Percentiles rank a stretch among this genome's conserved stretches.
Conservation (phyloP, 1,140 invertebrate species). For the Cardiocondyla obscurior region DNA sequence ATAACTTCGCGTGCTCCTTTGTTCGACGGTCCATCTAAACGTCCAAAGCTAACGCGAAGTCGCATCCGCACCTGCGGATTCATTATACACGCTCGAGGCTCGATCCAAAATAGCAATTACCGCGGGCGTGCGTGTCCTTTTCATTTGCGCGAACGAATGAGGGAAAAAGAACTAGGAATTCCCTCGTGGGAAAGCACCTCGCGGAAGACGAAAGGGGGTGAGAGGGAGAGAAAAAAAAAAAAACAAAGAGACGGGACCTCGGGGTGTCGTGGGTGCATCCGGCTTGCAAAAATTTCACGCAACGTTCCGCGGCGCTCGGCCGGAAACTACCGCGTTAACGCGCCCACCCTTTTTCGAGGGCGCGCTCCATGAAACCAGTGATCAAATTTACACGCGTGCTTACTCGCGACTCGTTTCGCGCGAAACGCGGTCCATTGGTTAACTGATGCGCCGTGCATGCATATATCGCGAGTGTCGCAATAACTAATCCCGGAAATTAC, state of each 20-base stretch:
- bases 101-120: background rate
- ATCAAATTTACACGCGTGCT: slow-evolving; percentile 51
- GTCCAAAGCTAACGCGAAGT: background rate
- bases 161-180: background rate
- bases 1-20: background rate
- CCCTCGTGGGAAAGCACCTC: too few species aligned
- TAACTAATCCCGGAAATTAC: slow-evolving; percentile 15
- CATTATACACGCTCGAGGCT: background rate
- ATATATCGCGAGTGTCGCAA: background rate
- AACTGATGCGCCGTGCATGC: background rate
- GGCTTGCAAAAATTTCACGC: slow-evolving; percentile 30
- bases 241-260: background rate
- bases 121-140: background rate
- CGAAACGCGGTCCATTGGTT: background rate
- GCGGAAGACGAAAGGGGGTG: background rate
- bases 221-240: too few species aligned
- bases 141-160: slow-evolving; percentile 13
- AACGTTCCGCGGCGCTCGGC: slow-evolving; percentile 5
- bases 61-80: background rate
- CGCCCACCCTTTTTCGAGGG: slow-evolving; percentile 16
- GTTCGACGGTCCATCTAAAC: slow-evolving; percentile 37
- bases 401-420: slow-evolving; percentile 29
- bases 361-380: slow-evolving; percentile 44
- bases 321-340: slow-evolving; percentile 48
- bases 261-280: background rate